Evolutionary conservation across 2,113 vertebrate species (phyloP).

Genomic region (Urocynchramus pylzowi): DNA sequence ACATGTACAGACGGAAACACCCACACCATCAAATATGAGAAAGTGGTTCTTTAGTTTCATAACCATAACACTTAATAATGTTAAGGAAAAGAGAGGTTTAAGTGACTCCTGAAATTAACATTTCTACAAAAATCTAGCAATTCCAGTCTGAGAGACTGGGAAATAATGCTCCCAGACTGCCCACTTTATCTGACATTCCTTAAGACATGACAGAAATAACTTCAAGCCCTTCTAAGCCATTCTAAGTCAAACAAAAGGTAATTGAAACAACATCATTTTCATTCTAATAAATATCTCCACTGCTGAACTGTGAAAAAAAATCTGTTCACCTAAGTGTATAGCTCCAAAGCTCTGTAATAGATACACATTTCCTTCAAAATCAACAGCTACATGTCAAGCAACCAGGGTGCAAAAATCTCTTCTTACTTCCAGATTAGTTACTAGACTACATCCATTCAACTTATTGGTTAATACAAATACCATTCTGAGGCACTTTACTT

Average conservation of each 20-base stretch:
- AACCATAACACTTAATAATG: not conserved
- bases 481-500: not conserved
- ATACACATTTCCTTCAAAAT: not conserved
- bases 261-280: not conserved
- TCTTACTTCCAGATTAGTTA: not conserved
- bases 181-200: not conserved
- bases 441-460: not conserved
- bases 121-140: not conserved
- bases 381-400: not conserved
- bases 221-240: not conserved
- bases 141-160: not conserved
- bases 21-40: not conserved
- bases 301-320: not conserved
- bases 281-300: not conserved
- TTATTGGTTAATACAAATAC: not conserved
- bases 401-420: not conserved
- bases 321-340: not conserved
- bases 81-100: not conserved
- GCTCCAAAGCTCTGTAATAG: not conserved
- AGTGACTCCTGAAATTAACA: not conserved
- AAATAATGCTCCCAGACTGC: not conserved
- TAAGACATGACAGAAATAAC: not conserved
- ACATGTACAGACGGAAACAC: not conserved
- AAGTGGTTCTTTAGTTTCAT: not conserved
- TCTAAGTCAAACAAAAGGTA: not conserved